Base-by-base conservation (phyloP, 2,113 vertebrate genomes). In the Entelurus aequoreus region DNA sequence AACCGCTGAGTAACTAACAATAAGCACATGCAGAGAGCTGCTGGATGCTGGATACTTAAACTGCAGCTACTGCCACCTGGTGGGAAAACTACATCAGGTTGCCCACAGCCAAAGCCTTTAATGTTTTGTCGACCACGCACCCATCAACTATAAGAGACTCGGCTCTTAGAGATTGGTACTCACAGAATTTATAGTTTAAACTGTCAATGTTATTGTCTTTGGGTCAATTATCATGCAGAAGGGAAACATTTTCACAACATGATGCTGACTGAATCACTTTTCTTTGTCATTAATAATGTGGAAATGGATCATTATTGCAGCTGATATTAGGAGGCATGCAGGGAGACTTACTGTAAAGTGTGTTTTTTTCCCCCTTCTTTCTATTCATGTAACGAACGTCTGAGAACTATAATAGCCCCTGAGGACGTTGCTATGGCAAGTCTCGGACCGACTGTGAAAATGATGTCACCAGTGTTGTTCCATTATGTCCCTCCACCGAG, bases 251-350 rank as follows among this genome's bases (percentile, higher is more conserved):
- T 46, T 46, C n/a, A 3, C 62, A 38, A 54, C 66, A 51, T 63
- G 69, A 70, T 65, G 51, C 21, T n/a, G 38, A 28, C n/a, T 61
- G 56, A 72, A 72, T 67, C 54, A 44, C 59, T 62, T 66, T 66
- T 75, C 62, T 66, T 10, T 12, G 49, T 42, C 4, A 56, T 74
- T 71, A 71, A 73, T 75, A 73, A 71, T 77, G 57, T 67, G 49
- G 19, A 63, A 62, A 69, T 64, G 16, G 54, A 16, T 51, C 62
- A 57, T 69, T 16, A 54, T 75, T 71, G 64, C 71, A 70, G 60
- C 12, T 9, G 37, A 57, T 44, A 57, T 42, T 57, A 57, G 19
- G 36, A 55, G 37, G 54, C 37, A 55, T 55, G 36, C 54, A 16
- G 7, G 10, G 55, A 42, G 55, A 57, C 40, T 12, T 35, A 46